Base-by-base conservation (phyloP, 2,888 invertebrate species). In the Psylliodes chrysocephalus region DNA sequence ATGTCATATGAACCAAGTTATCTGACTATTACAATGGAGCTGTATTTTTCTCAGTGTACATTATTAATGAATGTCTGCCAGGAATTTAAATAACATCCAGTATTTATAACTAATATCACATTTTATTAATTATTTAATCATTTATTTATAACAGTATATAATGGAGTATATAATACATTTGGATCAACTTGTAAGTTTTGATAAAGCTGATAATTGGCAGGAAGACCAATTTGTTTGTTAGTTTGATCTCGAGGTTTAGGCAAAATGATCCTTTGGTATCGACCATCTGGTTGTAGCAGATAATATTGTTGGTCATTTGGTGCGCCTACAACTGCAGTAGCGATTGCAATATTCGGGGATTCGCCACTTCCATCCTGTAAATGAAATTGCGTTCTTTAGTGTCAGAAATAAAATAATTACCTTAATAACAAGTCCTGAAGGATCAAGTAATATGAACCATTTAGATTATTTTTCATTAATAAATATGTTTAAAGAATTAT, bases 281-380 rank as follows among this genome's bases (percentile, higher is more conserved):
- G 62, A 7, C 75, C 75, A 59, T 75, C 75, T 6, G 75, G 73
- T 38, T 75, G 73, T 19, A 73, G 63, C 12, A 73, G 46, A 60
- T 70, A 75, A 47, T 71, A 73, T 22, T 66, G 66, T 42, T 67
- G 67, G 1, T 61, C 68, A 8, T 44, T 52, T 15, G 64, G 70
- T 5, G 55, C 61, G 10, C 67, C 68, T 0, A 71, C 62, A 5
- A 75, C 73, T 10, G 74, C 71, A 10, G 66, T 74, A n/a, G 74
- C 67, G 25, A 73, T 59, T 19, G 73, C 64, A 15, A 73, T 52
- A 42, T 73, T 73, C 5, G 73, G 71, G 25, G 64, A 63, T 33
- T 53, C 64, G 12, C 55, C 30, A 35, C 25, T 52, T 14, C 47
- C 66, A 12, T 61, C 55, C 49, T 49, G 12, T 6, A 46, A 49